Evolutionary conservation across 2,113 vertebrate genomes (phyloP), one percentile per base, ranked within the genome.

Genomic region (Silurus asotus): DNA sequence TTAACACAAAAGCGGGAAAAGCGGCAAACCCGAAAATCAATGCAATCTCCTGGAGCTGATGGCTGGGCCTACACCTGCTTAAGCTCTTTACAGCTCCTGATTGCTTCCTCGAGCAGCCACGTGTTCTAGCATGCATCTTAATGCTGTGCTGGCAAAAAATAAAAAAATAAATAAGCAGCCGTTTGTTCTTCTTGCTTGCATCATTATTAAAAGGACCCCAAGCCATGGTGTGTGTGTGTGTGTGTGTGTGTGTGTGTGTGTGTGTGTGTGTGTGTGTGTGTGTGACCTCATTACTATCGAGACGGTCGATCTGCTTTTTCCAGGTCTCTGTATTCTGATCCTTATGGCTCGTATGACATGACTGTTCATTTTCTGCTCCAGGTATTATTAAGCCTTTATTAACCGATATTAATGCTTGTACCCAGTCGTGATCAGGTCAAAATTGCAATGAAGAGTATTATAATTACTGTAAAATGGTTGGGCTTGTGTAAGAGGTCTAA

Each of bases 21-120:
- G 80, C 78, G 85, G 87, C 13, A 28, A 90, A 74, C 84, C 37
- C 61, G 67, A 88, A 83, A 91, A 92, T 93, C 91, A 86, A 89
- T 91, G 86, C 88, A 75, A 84, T 89, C 59, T 87, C 77, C 85
- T 55, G 2, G 11, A 59, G 80, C 55, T 90, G 89, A 91, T 86
- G 14, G 89, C 88, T 81, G 76, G 88, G 80, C 80, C 11, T 58
- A 55, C 69, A 56, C 84, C 81, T 82, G 77, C 81, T 69, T 61
- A 81, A 59, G 86, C 76, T 88, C 87, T 83, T 86, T 81, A 85
- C 85, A 48, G 55, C 48, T 53, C 7, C 83, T 90, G 88, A 92
- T 91, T 89, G 88, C 86, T 90, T 89, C 81, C 86, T 17, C 45
- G 8, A 81, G 81, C 74, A 80, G 87, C 74, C 78, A 83, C 13